A percentile compares a stretch with the other conserved stretches of the same genome.
Evolutionary conservation across 2,113 vertebrate genomes (phyloP).

Genomic region (Cygnus atratus): DNA sequence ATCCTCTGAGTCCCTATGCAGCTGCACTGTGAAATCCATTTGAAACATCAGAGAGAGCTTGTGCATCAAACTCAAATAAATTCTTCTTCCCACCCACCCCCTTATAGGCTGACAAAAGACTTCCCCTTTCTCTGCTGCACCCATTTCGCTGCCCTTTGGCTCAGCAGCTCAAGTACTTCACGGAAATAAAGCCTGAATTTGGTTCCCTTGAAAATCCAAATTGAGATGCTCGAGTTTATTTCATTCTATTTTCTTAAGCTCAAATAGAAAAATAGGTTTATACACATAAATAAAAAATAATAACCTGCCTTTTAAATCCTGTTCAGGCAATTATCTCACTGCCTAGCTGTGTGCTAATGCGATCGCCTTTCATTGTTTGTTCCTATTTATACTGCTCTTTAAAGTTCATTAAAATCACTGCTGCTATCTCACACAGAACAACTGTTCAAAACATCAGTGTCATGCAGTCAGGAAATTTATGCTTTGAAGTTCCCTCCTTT

Average conservation of each 20-base stretch:
- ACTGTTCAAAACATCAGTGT: constrained; percentile 72
- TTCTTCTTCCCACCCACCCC: not conserved
- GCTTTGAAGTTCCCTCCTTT: constrained; percentile 69
- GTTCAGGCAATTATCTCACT: constrained; percentile 60
- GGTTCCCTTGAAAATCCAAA: constrained; percentile 16
- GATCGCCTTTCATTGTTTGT: constrained; percentile 51
- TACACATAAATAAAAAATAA: constrained; percentile 46
- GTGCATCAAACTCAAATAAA: not conserved
- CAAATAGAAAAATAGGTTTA: constrained; percentile 23
- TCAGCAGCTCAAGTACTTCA: not conserved
- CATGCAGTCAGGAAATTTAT: constrained; percentile 20
- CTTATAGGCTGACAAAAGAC: not conserved
- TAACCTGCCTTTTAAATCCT: constrained; percentile 51
- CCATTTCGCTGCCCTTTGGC: not conserved
- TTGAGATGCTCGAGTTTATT: not conserved
- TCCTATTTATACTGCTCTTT: constrained; percentile 60
- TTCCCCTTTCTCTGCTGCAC: not conserved
- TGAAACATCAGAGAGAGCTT: constrained; percentile 33
- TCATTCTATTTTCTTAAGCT: not conserved
- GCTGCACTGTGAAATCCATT: constrained; percentile 25
- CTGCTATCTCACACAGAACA: constrained; percentile 62
- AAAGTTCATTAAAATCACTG: constrained; percentile 71
- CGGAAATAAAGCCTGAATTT: constrained; percentile 31
- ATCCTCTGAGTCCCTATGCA: not conserved
- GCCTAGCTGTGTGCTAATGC: constrained; percentile 39